Base-by-base conservation (phyloP, 2,113 vertebrate genomes). In the Hyperopisus bebe region DNA sequence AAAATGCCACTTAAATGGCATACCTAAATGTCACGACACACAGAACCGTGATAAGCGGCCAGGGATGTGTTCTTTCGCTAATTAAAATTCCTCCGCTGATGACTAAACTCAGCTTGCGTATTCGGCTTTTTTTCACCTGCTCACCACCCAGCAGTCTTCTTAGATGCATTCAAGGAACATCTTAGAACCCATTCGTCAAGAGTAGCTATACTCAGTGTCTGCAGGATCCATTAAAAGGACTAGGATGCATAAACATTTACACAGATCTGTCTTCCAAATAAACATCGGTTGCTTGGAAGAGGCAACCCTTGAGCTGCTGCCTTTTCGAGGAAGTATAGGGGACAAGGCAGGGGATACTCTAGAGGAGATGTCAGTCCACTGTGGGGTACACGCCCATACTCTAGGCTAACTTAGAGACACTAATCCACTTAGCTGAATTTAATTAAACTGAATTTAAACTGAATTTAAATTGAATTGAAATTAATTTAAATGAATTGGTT, bases 1-100 rank as follows among this genome's bases (percentile, higher is more conserved):
- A 87, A 87, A 87, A 87, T 87, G 85, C 27, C 85, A 87, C 31
- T 55, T 87, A 53, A 87, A 87, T 87, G 85, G 85, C 85, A 87
- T 24, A 87, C 24, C 31, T 35, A 87, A 87, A 87, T 87, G 85
- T 87, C 85, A 87, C 13, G 48, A 47, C 47, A 39, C 44, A 39
- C 50, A 1, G 19, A 87, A 87, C 27, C 27, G 21, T 39, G 50
- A 87, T 87, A 87, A 87, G 47, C 50, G 48, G 85, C 17, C 85
- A 7, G 31, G 85, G 50, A n/a, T 5, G 47, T 31, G 44, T 86
- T 53, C 24, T 35, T 9, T 4, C 31, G 85, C 85, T 47, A 84
- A 84, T 82, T 82, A 86, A 50, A 50, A 50, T 55, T 51, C n/a
- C 2, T 31, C 11, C 6, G 46, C n/a, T 87, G 50, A 17, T 55